These are phyloP conservation scores for Hedychridium roseum DNA, from an alignment of 2,888 invertebrate species.

Conservation along the genomic window DNA sequence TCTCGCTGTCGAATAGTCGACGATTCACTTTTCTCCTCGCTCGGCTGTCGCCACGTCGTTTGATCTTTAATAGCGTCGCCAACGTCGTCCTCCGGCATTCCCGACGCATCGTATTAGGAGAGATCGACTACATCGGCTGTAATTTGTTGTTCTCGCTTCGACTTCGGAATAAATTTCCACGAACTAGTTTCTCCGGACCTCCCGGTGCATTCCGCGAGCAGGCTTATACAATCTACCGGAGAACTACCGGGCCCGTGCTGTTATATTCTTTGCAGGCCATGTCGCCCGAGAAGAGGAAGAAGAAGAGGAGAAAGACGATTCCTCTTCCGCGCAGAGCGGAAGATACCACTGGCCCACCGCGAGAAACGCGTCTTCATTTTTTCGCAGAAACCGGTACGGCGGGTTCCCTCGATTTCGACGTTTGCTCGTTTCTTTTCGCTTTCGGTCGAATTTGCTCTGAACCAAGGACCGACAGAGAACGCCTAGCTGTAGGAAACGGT, in stretches of 20 bases:
- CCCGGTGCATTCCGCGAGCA: constrained; percentile 29
- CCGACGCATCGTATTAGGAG: constrained; percentile 58
- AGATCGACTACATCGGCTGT: constrained; percentile 57
- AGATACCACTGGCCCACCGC: constrained; percentile 29
- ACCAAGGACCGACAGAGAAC: neutral
- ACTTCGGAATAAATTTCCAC: constrained; percentile 59
- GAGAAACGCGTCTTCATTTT: constrained; percentile 53
- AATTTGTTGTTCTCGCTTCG: constrained; percentile 62
- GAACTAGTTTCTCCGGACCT: constrained; percentile 45
- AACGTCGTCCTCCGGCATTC: constrained; percentile 47
- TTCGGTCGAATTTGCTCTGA: neutral
- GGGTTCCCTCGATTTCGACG: constrained; percentile 48
- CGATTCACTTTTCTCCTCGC: constrained; percentile 13
- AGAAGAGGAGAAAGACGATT: no score
- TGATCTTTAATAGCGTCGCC: constrained; percentile 9
- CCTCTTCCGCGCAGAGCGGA: no score
- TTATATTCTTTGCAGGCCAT: neutral
- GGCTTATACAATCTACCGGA: no score
- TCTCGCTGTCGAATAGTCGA: neutral
- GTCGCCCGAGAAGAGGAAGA: neutral
- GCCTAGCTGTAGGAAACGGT: no score
- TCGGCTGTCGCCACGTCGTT: constrained; percentile 10
- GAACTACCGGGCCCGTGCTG: neutral
- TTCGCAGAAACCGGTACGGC: constrained; percentile 51
- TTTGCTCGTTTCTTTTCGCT: constrained; percentile 19